These are phyloP conservation scores for Drosophila orena DNA, from an alignment of 1,140 invertebrate genomes.

Conservation along the genomic window DNA sequence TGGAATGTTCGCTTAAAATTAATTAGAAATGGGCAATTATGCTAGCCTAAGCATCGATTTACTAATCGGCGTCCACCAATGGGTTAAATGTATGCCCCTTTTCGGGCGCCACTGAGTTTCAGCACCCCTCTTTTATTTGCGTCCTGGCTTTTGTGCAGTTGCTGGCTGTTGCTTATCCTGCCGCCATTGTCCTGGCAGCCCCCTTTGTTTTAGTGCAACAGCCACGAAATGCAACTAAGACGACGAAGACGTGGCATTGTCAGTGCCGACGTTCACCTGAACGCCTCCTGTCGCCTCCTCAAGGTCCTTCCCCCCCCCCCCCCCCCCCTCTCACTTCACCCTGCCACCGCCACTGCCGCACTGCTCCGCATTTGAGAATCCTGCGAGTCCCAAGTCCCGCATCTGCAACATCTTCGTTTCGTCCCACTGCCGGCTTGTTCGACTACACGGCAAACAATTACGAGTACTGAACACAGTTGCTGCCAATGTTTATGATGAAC, in stretches of 20 bases:
- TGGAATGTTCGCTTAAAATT: neutral
- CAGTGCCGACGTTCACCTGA: conserved; percentile 51
- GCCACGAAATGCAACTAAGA: conserved; percentile 60
- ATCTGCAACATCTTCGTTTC: conserved; percentile 28
- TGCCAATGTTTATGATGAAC: no score
- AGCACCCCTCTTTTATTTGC: conserved; percentile 8
- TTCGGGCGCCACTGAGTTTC: conserved; percentile 1
- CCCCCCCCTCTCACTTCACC: neutral
- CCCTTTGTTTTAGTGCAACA: conserved; percentile 58
- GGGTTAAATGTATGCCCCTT: conserved; percentile 18
- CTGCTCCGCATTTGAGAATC: neutral
- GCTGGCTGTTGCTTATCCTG: conserved; percentile 38
- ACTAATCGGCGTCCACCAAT: neutral
- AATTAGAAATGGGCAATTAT: neutral
- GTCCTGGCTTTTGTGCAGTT: conserved; percentile 13
- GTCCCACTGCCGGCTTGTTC: conserved; percentile 9
- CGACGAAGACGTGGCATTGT: conserved; percentile 42
- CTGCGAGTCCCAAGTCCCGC: conserved; percentile 4
- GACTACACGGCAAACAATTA: conserved; percentile 1
- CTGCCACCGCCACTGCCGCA: no score
- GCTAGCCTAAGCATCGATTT: no score
- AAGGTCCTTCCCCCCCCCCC: neutral
- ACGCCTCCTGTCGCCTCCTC: conserved; percentile 36
- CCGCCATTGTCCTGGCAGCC: conserved; percentile 53
- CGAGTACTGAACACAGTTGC: no score